These are phyloP conservation scores for Phrixothrix hirtus DNA, from an alignment of 2,888 invertebrate species.

Conservation along the genomic window DNA sequence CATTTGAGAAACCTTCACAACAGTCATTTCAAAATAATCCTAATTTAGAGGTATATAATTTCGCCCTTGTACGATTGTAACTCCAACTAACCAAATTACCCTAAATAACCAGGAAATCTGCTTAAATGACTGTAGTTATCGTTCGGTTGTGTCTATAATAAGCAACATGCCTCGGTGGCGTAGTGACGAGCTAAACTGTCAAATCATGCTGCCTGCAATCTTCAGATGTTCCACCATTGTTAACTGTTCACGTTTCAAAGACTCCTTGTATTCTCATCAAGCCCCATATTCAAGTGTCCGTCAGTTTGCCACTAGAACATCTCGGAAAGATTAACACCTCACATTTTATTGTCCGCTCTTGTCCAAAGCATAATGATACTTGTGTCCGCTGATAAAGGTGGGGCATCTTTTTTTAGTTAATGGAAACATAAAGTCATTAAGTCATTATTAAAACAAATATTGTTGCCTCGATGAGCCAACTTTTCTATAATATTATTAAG, in stretches of 20 bases:
- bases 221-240: conserved; percentile 48
- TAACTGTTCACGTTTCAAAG: conserved; percentile 47
- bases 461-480: conserved; percentile 18
- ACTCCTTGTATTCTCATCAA: conserved; percentile 49
- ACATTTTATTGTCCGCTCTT: conserved; percentile 46
- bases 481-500: conserved; percentile 23
- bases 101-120: conserved; percentile 34
- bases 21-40: background rate
- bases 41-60: conserved; percentile 21
- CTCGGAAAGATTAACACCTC: conserved; percentile 53
- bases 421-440: conserved; percentile 31
- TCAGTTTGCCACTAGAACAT: conserved; percentile 53
- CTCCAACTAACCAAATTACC: conserved; percentile 29
- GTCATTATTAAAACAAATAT: conserved; percentile 31
- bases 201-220: conserved; percentile 47
- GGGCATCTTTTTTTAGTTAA: conserved; percentile 40
- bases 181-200: conserved; percentile 41
- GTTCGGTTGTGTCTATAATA: conserved; percentile 32
- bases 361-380: conserved; percentile 48
- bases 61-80: conserved; percentile 11
- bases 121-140: conserved; percentile 34
- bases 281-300: conserved; percentile 49
- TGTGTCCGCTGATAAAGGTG: conserved; percentile 44
- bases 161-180: conserved; percentile 37
- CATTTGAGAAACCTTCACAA: background rate